Evolutionary conservation across 2,113 vertebrate species (phyloP).

Genomic region (Paraplagusia blochii): DNA sequence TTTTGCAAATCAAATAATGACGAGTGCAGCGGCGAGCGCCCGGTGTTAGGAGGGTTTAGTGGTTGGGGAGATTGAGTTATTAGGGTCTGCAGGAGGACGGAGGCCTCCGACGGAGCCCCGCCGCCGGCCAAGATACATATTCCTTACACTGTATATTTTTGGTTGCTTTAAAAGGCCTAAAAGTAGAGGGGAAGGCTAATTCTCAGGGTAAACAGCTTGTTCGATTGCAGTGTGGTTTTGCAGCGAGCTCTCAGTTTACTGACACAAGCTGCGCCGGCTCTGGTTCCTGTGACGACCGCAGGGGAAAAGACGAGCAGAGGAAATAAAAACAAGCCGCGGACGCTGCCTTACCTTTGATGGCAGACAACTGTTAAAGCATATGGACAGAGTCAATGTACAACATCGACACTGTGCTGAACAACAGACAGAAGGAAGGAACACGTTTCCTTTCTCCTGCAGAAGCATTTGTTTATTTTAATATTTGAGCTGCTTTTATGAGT

Average conservation of each 20-base stretch:
- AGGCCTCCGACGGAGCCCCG: conserved; percentile 40
- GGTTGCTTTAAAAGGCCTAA: conserved; percentile 63
- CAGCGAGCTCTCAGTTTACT: conserved; percentile 61
- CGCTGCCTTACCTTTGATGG: conserved; percentile 53
- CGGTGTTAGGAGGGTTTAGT: conserved; percentile 65
- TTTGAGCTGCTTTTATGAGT: conserved; percentile 3
- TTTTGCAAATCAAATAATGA: conserved; percentile 70
- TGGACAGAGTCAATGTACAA: conserved; percentile 36
- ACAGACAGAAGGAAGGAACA: conserved; percentile 25
- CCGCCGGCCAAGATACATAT: conserved; percentile 56
- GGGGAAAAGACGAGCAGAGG: conserved; percentile 32
- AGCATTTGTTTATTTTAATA: conserved; percentile 21
- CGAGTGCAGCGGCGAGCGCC: conserved; percentile 56
- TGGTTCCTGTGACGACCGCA: conserved; percentile 57
- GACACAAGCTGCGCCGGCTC: conserved; percentile 58
- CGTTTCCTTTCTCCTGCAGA: conserved; percentile 21
- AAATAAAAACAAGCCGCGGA: conserved; percentile 30
- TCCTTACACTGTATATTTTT: conserved; percentile 58
- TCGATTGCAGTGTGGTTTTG: conserved; percentile 67
- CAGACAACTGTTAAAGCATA: conserved; percentile 29
- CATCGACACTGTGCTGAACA: too few species aligned
- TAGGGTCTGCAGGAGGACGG: conserved; percentile 51
- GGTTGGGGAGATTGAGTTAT: conserved; percentile 63
- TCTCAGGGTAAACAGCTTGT: conserved; percentile 69
- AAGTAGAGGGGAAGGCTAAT: conserved; percentile 68